These are phyloP conservation scores for Paedocypris sp. DNA, from an alignment of 2,113 vertebrate genomes.

Conservation along the genomic window DNA sequence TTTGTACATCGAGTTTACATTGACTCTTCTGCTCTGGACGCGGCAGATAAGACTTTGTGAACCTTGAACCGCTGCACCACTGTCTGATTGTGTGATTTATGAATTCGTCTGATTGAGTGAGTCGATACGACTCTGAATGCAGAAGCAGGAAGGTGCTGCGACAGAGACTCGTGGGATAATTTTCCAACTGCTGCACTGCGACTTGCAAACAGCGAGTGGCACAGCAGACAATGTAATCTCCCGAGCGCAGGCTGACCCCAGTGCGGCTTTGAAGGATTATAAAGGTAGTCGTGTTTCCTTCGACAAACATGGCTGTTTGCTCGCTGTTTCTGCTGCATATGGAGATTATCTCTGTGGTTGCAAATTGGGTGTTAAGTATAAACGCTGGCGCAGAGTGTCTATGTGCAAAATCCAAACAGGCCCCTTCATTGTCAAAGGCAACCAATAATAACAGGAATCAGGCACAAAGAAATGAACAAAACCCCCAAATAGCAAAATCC, in stretches of 20 bases:
- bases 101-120: background rate
- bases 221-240: conserved; percentile 22
- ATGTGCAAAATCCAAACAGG: no score
- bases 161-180: background rate
- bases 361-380: conserved; percentile 44
- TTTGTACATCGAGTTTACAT: background rate
- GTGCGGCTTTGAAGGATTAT: conserved; percentile 45
- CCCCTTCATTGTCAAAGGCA: background rate
- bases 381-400: background rate
- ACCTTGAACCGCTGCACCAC: background rate
- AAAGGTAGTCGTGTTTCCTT: conserved; percentile 36
- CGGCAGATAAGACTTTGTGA: background rate
- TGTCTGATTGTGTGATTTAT: background rate
- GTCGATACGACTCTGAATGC: background rate
- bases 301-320: conserved; percentile 43
- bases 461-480: conserved; percentile 1
- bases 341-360: conserved; percentile 53
- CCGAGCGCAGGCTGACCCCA: conserved; percentile 6
- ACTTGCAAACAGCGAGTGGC: background rate
- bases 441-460: background rate
- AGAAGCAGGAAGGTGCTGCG: background rate
- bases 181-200: background rate
- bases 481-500: conserved; percentile 2
- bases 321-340: conserved; percentile 55
- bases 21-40: background rate